Conservation (phyloP, 2,113 vertebrate species). For the Scytalopus superciliaris region DNA sequence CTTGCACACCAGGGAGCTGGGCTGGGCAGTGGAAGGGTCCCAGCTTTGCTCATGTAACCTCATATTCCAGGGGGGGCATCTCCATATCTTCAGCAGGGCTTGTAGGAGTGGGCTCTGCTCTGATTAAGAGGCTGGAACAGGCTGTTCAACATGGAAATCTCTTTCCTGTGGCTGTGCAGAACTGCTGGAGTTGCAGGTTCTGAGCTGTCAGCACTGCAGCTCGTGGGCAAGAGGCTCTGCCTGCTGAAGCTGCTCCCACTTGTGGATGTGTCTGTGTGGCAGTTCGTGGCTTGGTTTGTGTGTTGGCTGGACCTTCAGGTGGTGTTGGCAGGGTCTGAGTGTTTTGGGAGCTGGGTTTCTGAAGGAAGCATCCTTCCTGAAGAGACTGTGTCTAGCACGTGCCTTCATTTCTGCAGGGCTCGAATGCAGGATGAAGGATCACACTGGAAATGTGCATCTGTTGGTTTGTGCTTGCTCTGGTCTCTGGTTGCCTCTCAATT, state of each 20-base stretch:
- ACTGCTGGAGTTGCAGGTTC: neutral
- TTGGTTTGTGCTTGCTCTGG: neutral
- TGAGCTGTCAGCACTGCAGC: neutral
- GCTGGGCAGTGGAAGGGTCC: neutral
- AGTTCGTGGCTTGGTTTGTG: neutral
- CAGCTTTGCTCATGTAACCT: neutral
- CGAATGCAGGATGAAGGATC: neutral
- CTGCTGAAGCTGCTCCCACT: fast-evolving
- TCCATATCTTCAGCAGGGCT: neutral
- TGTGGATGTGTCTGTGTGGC: neutral
- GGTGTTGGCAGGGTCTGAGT: too few relatives aligned
- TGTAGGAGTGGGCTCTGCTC: neutral
- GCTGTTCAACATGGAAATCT: fast-evolving
- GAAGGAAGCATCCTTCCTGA: neutral
- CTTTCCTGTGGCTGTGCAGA: neutral
- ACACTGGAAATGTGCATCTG: neutral
- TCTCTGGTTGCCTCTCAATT: neutral
- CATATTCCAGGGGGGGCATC: fast-evolving
- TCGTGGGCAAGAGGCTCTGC: neutral
- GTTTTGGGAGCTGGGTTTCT: neutral
- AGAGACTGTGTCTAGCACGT: neutral
- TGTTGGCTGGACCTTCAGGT: neutral
- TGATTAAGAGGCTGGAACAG: neutral
- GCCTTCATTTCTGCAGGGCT: neutral
- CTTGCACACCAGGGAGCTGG: neutral